These are phyloP conservation scores for Schizaphis graminum DNA, from an alignment of 2,888 invertebrate genomes.

Conservation along the genomic window DNA sequence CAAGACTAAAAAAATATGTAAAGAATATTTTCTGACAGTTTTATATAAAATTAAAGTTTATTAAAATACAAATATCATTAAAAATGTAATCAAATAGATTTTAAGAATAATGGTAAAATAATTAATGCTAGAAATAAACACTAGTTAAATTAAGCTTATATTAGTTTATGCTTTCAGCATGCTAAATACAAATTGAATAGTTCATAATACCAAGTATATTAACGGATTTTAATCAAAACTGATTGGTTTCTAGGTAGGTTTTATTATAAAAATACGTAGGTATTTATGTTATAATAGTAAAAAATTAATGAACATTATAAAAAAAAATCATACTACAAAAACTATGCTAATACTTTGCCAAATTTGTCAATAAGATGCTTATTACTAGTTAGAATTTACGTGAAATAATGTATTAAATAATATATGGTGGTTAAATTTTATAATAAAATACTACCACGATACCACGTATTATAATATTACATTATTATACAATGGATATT, in stretches of 20 bases:
- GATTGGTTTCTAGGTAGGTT: not conserved
- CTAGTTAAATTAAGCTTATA: not conserved
- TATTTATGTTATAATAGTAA: not conserved
- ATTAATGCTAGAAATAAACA: not conserved
- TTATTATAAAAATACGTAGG: not conserved
- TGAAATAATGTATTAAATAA: not conserved
- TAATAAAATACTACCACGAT: not conserved
- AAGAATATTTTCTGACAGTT: slow-evolving; percentile 33
- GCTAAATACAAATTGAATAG: not conserved
- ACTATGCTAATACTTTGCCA: not conserved
- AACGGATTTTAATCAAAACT: not conserved
- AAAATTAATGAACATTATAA: not conserved
- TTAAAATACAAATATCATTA: not conserved
- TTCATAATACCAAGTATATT: not conserved
- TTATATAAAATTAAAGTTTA: slow-evolving; percentile 16
- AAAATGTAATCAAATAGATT: slow-evolving; percentile 4
- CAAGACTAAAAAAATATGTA: slow-evolving; percentile 16
- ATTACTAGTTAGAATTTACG: not conserved
- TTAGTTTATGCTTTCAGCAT: not conserved
- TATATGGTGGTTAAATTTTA: not conserved
- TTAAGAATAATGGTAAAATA: slow-evolving; percentile 2
- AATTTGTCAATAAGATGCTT: not conserved
- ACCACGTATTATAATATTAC: not conserved
- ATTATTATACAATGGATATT: not conserved
- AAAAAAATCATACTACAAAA: not conserved